Conservation (phyloP, 2,113 vertebrate species). For the Pavo muticus region DNA sequence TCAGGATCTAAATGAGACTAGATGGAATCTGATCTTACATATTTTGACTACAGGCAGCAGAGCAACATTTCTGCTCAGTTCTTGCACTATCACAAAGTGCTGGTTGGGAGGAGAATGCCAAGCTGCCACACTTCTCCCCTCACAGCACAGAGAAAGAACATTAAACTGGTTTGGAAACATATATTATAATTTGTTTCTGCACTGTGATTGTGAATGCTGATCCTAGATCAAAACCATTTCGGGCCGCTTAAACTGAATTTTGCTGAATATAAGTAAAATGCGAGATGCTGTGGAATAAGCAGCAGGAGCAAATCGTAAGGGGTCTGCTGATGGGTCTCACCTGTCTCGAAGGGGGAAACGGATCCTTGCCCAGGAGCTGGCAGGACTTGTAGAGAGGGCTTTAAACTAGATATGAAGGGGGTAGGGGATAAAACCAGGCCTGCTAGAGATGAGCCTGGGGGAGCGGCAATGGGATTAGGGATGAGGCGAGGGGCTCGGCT, state of each 20-base stretch:
- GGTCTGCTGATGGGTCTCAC: too few relatives aligned
- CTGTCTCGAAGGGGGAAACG: too few relatives aligned
- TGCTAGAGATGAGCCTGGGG: too few relatives aligned
- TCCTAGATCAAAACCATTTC: constrained; percentile 16
- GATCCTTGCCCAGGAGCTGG: too few relatives aligned
- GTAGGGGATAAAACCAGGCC: too few relatives aligned
- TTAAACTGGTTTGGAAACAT: neutral
- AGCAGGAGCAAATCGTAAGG: neutral
- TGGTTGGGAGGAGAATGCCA: neutral
- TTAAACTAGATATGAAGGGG: too few relatives aligned
- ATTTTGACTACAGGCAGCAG: neutral
- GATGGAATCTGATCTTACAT: neutral
- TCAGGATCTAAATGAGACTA: constrained; percentile 7
- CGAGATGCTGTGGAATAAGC: neutral
- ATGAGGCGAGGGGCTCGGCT: too few relatives aligned
- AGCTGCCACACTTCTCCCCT: neutral
- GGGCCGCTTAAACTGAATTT: neutral
- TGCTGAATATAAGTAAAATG: neutral
- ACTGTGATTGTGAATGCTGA: neutral
- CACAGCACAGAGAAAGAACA: neutral
- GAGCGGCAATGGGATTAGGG: too few relatives aligned
- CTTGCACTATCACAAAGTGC: neutral
- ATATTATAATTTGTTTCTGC: neutral
- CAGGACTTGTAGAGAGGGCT: too few relatives aligned
- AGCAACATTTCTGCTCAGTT: neutral